Base-by-base conservation (phyloP, 2,797 vertebrate genomes). In the Hemitrygon akajei region DNA sequence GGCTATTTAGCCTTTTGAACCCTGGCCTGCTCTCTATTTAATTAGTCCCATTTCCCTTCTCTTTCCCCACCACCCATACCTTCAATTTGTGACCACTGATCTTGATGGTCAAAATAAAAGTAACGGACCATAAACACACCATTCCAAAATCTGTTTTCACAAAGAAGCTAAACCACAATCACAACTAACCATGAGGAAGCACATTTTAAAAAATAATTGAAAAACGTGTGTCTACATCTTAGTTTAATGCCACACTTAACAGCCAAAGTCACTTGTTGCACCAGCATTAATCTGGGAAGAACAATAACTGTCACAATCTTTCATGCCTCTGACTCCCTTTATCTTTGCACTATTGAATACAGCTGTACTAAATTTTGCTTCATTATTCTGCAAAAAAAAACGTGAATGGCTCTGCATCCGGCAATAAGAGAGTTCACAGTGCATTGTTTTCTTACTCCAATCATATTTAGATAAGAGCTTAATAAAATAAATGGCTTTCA, bases 391-490 rank as follows among this genome's bases (percentile, higher is more conserved):
- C 25, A 12, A 93, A 80, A 93, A 93, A 3, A 80, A 58, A 22
- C 10, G n/a, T 2, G 27, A 58, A 27, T 25, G 1, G 12, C 14
- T 69, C 77, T 66, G 37, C 12, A 34, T 93, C 27, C 11, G 30
- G 12, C 56, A 25, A 14, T 14, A 63, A 81, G 47, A 6, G n/a
- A 11, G 2, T 82, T 12, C 20, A 69, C 34, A 82, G 18, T 80
- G 16, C 25, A 92, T 76, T 76, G 11, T 25, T 93, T n/a, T n/a
- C 30, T 79, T 66, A n/a, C n/a, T 47, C 9, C 7, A 82, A 27
- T 58, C 58, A n/a, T 89, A 18, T 89, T 89, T 9, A 27, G 40
- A 66, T 58, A 93, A 27, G 66, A 93, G 79, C 58, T 93, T 63
- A 66, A n/a, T 30, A 69, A 76, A 76, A 79, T 30, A n/a, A 80